Evolutionary conservation across 2,888 invertebrate species (phyloP), one percentile per base, ranked within the genome.

Genomic region (Gymnosoma rotundatum): DNA sequence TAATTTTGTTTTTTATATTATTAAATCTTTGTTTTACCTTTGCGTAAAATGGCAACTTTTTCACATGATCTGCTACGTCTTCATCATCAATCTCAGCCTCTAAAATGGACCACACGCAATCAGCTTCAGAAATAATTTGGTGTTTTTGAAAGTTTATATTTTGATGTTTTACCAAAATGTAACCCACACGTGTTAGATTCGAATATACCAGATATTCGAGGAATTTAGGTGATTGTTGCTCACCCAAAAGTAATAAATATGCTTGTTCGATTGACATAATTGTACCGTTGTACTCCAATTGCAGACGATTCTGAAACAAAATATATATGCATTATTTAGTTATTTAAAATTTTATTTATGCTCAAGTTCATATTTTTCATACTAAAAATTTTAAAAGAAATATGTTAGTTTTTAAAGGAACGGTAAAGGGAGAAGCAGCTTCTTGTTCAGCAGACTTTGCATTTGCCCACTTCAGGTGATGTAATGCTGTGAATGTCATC

Each of bases 231-330:
- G 88, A 89, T 8, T 87, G 66, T 10, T 85, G 72, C 73, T 91
- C 90, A 0, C 90, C 92, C 0, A 92, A 87, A 4, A 92, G 78
- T 12, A 92, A 69, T 0, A 88, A 56, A 70, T 92, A 92, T 0
- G 90, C 91, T 72, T 92, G 92, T 61, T 92, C 92, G 3, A 92
- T 81, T 0, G 92, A 91, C 0, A 91, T 86, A 2, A 88, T 81
- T 38, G 87, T 86, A 1, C 87, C 87, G 79, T 87, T 83, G 70
- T 89, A 91, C 78, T 89, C 89, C 20, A 91, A 83, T 66, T 91
- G 92, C 3, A 91, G 87, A 2, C 91, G 92, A 50, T 91, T 91
- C 92, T 92, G 58, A 67, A 45, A 63, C 25, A 63, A 21, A 45
- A 45, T 14, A 45, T 45, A 45, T 14, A 14, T 1, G 1, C 45